Evolutionary conservation across 2,797 vertebrate species (phyloP).

Genomic region (Thunnus albacares): DNA sequence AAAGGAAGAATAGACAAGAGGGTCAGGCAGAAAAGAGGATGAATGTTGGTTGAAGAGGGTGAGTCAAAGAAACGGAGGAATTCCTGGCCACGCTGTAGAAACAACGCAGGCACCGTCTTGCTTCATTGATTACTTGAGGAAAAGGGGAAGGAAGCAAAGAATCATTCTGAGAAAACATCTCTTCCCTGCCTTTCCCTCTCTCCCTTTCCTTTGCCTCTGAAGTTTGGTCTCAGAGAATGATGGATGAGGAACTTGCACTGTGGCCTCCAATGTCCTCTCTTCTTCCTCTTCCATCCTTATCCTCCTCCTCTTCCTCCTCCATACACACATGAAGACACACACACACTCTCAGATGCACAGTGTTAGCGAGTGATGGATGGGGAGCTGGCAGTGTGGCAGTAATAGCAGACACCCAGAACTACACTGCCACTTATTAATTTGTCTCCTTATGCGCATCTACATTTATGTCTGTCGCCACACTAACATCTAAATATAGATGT

Average conservation of each 20-base stretch:
- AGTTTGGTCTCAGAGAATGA: conserved; percentile 73
- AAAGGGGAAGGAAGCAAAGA: conserved; percentile 71
- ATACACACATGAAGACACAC: conserved; percentile 36
- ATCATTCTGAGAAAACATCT: conserved; percentile 79
- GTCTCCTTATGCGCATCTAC: conserved; percentile 69
- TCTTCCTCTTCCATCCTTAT: conserved; percentile 70
- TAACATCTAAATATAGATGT: conserved; percentile 68
- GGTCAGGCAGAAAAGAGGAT: conserved; percentile 31
- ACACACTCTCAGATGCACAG: conserved; percentile 53
- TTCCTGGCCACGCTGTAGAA: conserved; percentile 67
- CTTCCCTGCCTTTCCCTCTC: conserved; percentile 48
- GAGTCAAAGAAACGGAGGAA: conserved; percentile 70
- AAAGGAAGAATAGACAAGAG: conserved; percentile 33
- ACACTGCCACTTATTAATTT: conserved; percentile 74
- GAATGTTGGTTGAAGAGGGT: conserved; percentile 39
- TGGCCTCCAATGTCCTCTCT: conserved; percentile 77
- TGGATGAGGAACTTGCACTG: conserved; percentile 79
- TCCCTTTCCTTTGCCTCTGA: conserved; percentile 60
- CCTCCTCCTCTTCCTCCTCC: conserved; percentile 66
- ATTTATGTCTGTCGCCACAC: conserved; percentile 61
- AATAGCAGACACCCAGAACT: conserved; percentile 77
- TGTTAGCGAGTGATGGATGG: conserved; percentile 83
- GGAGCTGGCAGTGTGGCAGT: conserved; percentile 76
- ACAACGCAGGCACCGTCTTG: conserved; percentile 50
- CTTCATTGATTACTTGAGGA: conserved; percentile 71